phyloP scores from a whole-genome alignment of 2,113 vertebrate species.

The Fulmarus glacialis region DNA sequence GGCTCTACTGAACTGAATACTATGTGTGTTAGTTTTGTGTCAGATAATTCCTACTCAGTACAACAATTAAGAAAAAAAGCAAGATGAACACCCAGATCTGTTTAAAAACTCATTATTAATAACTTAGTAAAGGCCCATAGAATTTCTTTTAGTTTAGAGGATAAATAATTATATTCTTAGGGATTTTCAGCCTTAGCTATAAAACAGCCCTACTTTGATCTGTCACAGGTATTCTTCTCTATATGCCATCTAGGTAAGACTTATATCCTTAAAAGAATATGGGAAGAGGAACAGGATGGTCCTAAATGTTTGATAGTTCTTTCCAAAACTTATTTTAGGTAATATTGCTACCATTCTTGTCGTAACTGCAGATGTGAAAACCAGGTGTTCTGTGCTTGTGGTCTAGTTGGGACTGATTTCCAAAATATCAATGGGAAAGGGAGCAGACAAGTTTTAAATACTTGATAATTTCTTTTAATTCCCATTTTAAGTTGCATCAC shows the following conservation, averaged over 20 bases:
- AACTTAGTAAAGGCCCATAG: neutral
- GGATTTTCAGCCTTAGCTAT: neutral
- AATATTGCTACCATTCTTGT: neutral
- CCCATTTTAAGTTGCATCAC: neutral
- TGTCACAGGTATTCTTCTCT: neutral
- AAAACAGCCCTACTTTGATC: neutral
- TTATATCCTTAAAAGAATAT: neutral
- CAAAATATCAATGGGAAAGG: neutral
- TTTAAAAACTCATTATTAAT: neutral
- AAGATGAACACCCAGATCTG: neutral
- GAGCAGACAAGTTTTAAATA: neutral
- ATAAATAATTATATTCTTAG: neutral
- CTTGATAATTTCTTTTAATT: neutral
- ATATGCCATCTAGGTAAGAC: neutral
- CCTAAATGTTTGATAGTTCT: neutral
- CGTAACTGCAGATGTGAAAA: neutral
- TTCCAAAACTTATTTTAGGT: neutral
- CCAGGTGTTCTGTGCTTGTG: neutral
- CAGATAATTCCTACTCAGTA: neutral
- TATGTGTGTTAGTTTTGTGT: neutral
- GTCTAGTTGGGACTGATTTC: neutral
- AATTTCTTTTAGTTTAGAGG: neutral
- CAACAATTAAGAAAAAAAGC: neutral
- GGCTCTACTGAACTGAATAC: neutral
- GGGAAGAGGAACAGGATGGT: neutral